These are phyloP conservation scores for Bombus haemorrhoidalis DNA, from an alignment of 1,140 invertebrate genomes.

Conservation along the genomic window DNA sequence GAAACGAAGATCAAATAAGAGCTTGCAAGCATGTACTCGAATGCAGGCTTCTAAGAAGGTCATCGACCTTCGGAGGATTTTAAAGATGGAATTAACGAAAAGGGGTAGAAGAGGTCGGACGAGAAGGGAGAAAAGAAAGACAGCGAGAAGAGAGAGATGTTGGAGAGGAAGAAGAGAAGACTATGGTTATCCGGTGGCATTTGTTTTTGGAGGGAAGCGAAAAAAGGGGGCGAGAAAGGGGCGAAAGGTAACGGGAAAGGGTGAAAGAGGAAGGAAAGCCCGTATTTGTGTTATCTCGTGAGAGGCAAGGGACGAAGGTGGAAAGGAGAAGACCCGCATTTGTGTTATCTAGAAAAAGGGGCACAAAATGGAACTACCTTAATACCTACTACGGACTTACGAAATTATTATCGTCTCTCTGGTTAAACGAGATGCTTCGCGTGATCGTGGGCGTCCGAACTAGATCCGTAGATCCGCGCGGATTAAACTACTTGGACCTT, in stretches of 20 bases:
- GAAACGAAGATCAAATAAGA: slow-evolving; percentile 43
- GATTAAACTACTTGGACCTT: slow-evolving; percentile 38
- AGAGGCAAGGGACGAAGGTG: not conserved
- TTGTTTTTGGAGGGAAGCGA: slow-evolving; percentile 30
- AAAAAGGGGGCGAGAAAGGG: not conserved
- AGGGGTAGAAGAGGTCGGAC: not conserved
- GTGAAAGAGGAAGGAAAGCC: slow-evolving; percentile 28
- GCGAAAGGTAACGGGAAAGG: not conserved
- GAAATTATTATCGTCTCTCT: slow-evolving; percentile 62
- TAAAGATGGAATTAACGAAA: slow-evolving; percentile 37
- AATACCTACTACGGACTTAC: slow-evolving; percentile 54
- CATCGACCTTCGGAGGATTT: slow-evolving; percentile 43
- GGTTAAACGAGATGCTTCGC: slow-evolving; percentile 45
- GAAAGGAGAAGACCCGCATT: slow-evolving; percentile 34
- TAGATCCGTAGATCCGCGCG: slow-evolving; percentile 20
- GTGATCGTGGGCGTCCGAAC: slow-evolving; percentile 21
- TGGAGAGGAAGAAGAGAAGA: not conserved
- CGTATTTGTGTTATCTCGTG: slow-evolving; percentile 68
- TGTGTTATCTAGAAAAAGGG: slow-evolving; percentile 58
- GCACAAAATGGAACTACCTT: slow-evolving; percentile 57
- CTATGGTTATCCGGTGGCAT: slow-evolving; percentile 53
- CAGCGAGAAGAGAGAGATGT: not conserved
- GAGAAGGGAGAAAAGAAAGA: not conserved
- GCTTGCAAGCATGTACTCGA: slow-evolving; percentile 3
- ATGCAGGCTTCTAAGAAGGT: slow-evolving; percentile 18